These are phyloP conservation scores for Syngnathus typhle DNA, from an alignment of 2,113 vertebrate species.

Conservation along the genomic window DNA sequence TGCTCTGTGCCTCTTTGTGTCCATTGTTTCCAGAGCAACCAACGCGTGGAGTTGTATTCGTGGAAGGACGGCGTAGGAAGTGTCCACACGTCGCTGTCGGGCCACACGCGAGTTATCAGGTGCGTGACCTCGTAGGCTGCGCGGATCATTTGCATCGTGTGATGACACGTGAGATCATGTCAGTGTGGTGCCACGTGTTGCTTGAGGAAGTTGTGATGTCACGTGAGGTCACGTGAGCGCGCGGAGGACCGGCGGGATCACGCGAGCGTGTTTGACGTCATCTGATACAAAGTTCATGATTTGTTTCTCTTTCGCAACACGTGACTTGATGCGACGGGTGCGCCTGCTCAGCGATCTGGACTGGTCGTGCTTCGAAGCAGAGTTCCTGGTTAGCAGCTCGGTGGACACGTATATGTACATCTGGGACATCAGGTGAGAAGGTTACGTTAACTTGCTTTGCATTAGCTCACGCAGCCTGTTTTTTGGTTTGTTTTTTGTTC, in stretches of 20 bases:
- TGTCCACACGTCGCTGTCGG: constrained; percentile 86
- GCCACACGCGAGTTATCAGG: constrained; percentile 98
- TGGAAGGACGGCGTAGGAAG: constrained; percentile 88
- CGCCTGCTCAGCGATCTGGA: constrained; percentile 82
- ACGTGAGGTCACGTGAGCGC: no score
- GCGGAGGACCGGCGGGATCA: no score
- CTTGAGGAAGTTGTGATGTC: no score
- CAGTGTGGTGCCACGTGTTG: no score
- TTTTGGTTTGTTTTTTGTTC: neutral
- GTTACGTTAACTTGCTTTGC: neutral
- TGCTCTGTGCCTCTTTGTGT: constrained; percentile 1
- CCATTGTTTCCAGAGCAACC: constrained; percentile 80
- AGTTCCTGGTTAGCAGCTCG: constrained; percentile 92
- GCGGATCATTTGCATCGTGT: no score
- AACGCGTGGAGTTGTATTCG: constrained; percentile 90
- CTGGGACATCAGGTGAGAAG: constrained; percentile 88
- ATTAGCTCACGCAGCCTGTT: neutral
- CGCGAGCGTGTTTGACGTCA: no score
- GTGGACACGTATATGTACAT: constrained; percentile 98
- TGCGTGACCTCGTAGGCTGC: constrained; percentile 20
- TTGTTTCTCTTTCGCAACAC: no score
- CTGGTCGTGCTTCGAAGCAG: constrained; percentile 95
- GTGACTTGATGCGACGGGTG: neutral
- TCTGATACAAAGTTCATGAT: no score
- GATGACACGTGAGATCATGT: no score